Base-by-base conservation (phyloP, 2,888 invertebrate genomes). In the Synergus laeviventris region DNA sequence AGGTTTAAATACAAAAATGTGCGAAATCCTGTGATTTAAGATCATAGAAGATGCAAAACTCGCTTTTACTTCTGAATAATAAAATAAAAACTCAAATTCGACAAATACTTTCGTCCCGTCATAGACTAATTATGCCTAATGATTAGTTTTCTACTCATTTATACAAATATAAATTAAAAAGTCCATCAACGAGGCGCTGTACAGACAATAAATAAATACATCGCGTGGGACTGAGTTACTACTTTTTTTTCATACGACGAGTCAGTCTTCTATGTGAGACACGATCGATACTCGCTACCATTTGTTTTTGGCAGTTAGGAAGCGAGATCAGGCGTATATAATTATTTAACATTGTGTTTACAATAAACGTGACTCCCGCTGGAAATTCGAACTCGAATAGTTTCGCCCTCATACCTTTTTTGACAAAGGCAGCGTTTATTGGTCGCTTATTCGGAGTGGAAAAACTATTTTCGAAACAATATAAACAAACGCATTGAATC, bases 181-280 rank as follows among this genome's bases (percentile, higher is more conserved):
- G 79, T 83, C 79, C 82, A 81, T 83, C 79, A 85, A 81, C 74
- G 79, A 77, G 77, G 79, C 77, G 83, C 80, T 77, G 73, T 79
- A 74, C 74, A 76, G 76, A 79, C 81, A 84, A 87, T 87, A 87
- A 88, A 88, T 88, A 82, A 87, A 87, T 82, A 83, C 79, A 84
- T 79, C 82, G 80, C 79, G 79, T 81, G 82, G 78, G 79, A 82
- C 81, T 78, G 81, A 84, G 79, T 81, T 73, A 64, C 78, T 61
- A 39, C 21, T 70, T 45, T 14, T 45, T 66, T 66, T 45, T 75
- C 66, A 75, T 80, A 78, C 79, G 81, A 82, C 81, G 78, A 84
- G 78, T 85, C 85, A 85, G 84, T 85, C 85, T 85, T 81, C 70
- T 80, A 62, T 78, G 73, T 77, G 80, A 76, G 76, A 74, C 74